A percentile compares a stretch with the other conserved stretches of the same genome.
phyloP scores from a whole-genome alignment of 2,113 vertebrate species.

The Cricetomys ansorgei region DNA sequence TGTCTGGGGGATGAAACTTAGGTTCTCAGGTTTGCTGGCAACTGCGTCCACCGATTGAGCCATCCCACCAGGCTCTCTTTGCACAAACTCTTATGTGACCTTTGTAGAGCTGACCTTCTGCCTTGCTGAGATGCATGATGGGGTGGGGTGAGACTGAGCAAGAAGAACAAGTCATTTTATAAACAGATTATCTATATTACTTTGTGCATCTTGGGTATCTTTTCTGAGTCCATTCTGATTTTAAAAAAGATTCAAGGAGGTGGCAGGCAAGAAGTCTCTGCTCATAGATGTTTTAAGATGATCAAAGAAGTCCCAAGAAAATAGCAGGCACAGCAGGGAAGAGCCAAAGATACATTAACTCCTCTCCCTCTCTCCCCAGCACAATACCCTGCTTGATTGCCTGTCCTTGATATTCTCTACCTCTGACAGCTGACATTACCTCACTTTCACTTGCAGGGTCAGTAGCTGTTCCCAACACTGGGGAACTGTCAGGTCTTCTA shows the following conservation, averaged over 20 bases:
- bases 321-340: not conserved
- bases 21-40: not conserved
- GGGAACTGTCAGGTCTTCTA: not conserved
- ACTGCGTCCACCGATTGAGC: not conserved
- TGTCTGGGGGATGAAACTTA: not conserved
- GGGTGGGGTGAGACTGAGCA: not conserved
- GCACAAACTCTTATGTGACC: not conserved
- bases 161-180: not conserved
- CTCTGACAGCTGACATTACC: not conserved
- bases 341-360: not conserved
- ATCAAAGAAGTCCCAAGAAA: constrained; percentile 33
- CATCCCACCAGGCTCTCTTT: not conserved
- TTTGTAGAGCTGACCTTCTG: not conserved
- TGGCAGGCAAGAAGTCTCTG: constrained; percentile 14
- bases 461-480: not conserved
- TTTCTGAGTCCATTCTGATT: constrained; percentile 34
- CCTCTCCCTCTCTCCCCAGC: not conserved
- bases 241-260: not conserved
- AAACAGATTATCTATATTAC: not conserved
- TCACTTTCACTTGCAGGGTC: not conserved
- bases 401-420: not conserved
- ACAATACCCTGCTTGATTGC: not conserved
- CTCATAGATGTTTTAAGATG: not conserved
- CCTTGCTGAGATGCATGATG: constrained; percentile 5
- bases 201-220: not conserved